Conservation (phyloP, 1,140 invertebrate genomes). For the Hesperophylax magnus region DNA sequence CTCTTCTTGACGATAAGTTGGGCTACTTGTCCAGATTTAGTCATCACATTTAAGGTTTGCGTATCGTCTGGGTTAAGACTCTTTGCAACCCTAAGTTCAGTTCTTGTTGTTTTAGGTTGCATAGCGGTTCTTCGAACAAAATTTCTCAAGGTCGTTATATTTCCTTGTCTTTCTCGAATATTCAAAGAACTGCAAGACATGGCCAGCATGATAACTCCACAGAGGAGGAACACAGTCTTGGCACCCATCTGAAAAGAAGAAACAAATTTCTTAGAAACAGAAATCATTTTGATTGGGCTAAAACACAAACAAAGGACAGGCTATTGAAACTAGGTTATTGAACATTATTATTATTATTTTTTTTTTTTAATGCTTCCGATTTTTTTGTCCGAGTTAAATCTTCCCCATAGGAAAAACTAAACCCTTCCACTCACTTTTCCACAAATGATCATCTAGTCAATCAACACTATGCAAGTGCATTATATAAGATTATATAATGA, state of each 20-base stretch:
- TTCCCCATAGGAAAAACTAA: too few relatives aligned
- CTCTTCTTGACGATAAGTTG: constrained; percentile 84
- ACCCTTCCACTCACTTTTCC: too few relatives aligned
- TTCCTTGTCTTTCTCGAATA: constrained; percentile 34
- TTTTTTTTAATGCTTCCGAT: too few relatives aligned
- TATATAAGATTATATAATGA: too few relatives aligned
- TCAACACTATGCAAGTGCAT: too few relatives aligned
- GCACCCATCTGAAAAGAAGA: constrained; percentile 54
- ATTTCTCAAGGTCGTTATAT: constrained; percentile 26
- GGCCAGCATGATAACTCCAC: constrained; percentile 36
- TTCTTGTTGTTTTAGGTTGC: constrained; percentile 73
- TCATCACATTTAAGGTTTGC: constrained; percentile 81
- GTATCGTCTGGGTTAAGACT: constrained; percentile 82
- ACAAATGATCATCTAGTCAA: too few relatives aligned
- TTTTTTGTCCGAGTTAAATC: too few relatives aligned
- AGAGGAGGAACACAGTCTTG: constrained; percentile 45
- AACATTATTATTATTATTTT: too few relatives aligned
- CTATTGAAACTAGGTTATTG: too few relatives aligned
- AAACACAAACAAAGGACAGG: too few relatives aligned
- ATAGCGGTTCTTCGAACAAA: constrained; percentile 45
- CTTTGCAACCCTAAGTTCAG: constrained; percentile 82
- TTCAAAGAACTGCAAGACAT: constrained; percentile 12
- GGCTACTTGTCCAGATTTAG: constrained; percentile 80
- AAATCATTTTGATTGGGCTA: not conserved
- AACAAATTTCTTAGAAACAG: constrained; percentile 11